phyloP scores from a whole-genome alignment of 2,113 vertebrate species.

The Peromyscus californicus region DNA sequence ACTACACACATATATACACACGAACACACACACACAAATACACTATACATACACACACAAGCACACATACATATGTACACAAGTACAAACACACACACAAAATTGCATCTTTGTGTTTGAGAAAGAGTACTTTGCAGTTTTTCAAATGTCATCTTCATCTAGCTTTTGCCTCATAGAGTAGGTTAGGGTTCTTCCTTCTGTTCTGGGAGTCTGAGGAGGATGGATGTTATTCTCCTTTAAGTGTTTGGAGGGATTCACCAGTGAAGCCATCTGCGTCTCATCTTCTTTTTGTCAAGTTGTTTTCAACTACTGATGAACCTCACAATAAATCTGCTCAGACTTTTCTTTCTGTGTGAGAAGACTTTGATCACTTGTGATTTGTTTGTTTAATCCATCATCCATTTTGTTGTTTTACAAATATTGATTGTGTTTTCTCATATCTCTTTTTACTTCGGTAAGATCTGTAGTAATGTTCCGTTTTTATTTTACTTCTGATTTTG shows the following conservation, averaged over 20 bases:
- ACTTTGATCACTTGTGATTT: slow-evolving; percentile 21
- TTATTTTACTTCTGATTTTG: not conserved
- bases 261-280: not conserved
- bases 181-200: not conserved
- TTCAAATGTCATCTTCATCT: not conserved
- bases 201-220: not conserved
- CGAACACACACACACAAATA: not conserved
- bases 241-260: slow-evolving; percentile 49
- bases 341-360: slow-evolving; percentile 21
- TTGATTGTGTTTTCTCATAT: not conserved
- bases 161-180: not conserved
- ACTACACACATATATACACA: not conserved
- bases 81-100: not conserved
- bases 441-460: slow-evolving; percentile 22
- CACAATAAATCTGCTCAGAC: not conserved
- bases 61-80: not conserved
- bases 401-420: not conserved
- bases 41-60: not conserved
- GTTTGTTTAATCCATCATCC: not conserved
- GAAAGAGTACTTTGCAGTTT: not conserved
- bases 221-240: not conserved
- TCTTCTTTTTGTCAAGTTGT: not conserved
- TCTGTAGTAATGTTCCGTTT: not conserved
- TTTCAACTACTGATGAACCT: slow-evolving; percentile 41
- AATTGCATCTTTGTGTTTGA: not conserved